These are phyloP conservation scores for Seira musarum DNA, from an alignment of 2,888 invertebrate species.

Conservation along the genomic window DNA sequence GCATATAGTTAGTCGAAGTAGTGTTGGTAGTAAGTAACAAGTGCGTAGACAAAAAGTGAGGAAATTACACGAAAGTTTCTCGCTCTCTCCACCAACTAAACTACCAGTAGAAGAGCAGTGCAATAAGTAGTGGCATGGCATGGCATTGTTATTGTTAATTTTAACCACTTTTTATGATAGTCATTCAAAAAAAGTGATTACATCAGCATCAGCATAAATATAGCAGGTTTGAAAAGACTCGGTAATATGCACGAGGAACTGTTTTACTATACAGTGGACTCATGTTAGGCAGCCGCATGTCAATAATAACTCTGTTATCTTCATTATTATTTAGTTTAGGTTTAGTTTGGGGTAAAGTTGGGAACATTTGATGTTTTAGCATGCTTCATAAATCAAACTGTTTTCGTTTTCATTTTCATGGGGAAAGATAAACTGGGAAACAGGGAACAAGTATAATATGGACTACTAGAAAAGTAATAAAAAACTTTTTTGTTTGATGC, in stretches of 20 bases:
- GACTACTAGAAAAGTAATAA: neutral
- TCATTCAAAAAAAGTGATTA: slow-evolving; percentile 16
- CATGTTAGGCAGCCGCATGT: slow-evolving; percentile 40
- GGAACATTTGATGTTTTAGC: neutral
- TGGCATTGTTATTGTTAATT: slow-evolving; percentile 13
- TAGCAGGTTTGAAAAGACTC: too few relatives aligned
- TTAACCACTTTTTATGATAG: slow-evolving; percentile 9
- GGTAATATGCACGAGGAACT: too few relatives aligned
- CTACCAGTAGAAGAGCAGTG: too few relatives aligned
- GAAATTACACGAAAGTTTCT: slow-evolving; percentile 8
- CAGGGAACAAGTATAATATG: neutral
- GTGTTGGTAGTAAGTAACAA: too few relatives aligned
- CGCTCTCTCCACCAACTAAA: neutral
- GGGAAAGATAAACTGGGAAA: too few relatives aligned
- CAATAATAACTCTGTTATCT: slow-evolving; percentile 56
- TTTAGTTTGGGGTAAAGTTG: neutral
- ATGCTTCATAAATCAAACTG: slow-evolving; percentile 46
- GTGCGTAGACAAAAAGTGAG: slow-evolving; percentile 14
- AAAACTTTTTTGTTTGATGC: too few relatives aligned
- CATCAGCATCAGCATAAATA: neutral
- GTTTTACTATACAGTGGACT: too few relatives aligned
- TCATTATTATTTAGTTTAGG: slow-evolving; percentile 14
- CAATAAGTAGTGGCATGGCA: too few relatives aligned
- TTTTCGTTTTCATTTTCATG: slow-evolving; percentile 44
- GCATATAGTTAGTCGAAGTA: too few relatives aligned